Evolutionary conservation across 1,140 invertebrate species (phyloP), one percentile per base, ranked within the genome.

Genomic region (Thereuonema tuberculata): DNA sequence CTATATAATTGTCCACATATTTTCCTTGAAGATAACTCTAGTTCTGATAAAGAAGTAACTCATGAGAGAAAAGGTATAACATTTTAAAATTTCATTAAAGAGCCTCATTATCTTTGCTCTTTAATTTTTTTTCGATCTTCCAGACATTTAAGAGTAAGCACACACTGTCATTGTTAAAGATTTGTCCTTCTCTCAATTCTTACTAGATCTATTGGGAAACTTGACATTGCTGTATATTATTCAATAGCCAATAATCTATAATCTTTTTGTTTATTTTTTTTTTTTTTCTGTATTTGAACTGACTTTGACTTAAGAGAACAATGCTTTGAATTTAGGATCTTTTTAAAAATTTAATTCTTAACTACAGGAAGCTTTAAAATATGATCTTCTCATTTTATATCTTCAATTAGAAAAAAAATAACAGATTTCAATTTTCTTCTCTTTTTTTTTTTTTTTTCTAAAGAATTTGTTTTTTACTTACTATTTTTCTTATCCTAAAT

Each of bases 1-100:
- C 75, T 53, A 14, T 54, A 53, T 21, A 20, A 23, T 26, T 59
- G 47, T 17, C 46, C 50, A 2, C 21, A 56, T 14, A 53, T 49
- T 20, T 5, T 14, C 21, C 9, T 20, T 50, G 17, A 5, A 14
- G 9, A 5, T 9, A 50, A 9, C 9, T 5, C 9, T 5, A 21
- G 21, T 50, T 5, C 5, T 50, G 48, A 50, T 20, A 37, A 37
- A 37, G 31, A 37, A 37, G 5, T 50, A 12, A 20, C 3, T 24
- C 5, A 5, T 9, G 21, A 5, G 5, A 24, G 21, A 14, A 14
- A 9, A 50, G 48, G 48, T 50, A 50, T 20, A 12, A 9, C n/a
- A 50, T 50, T 50, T 50, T 17, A 20, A 9, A 50, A 21, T 12
- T 5, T 9, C 48, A 20, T 9, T 43, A 12, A 43, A 43, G 9